Percentiles rank a stretch among this genome's conserved stretches.
phyloP scores from a whole-genome alignment of 1,140 invertebrate genomes.

The Drosophila punjabiensis region DNA sequence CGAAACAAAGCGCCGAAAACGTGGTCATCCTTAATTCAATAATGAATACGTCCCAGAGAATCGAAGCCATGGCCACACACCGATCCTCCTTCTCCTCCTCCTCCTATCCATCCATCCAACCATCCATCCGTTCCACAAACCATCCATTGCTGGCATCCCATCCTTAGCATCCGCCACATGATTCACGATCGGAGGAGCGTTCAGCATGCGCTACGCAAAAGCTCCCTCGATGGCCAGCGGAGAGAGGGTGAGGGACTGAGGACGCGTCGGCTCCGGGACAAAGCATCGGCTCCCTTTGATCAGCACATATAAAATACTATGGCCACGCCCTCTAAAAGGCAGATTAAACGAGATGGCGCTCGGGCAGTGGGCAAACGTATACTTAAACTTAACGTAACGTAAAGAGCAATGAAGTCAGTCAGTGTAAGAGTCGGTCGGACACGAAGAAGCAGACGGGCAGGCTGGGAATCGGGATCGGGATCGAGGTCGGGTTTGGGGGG shows the following conservation, averaged over 20 bases:
- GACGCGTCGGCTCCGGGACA: conserved; percentile 58
- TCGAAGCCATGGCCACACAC: conserved; percentile 47
- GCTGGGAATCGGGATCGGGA: not conserved
- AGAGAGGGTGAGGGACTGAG: not conserved
- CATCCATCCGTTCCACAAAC: not conserved
- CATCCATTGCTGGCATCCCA: conserved; percentile 21
- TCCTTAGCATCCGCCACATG: conserved; percentile 31
- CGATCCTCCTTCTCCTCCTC: conserved; percentile 12
- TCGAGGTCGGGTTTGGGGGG: not conserved
- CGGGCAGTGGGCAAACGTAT: conserved; percentile 76
- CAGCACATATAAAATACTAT: conserved; percentile 85
- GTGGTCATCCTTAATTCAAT: conserved; percentile 84
- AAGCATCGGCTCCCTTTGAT: conserved; percentile 84
- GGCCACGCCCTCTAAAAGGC: conserved; percentile 84
- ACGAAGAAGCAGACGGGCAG: conserved; percentile 24
- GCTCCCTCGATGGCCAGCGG: conserved; percentile 1
- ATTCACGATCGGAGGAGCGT: conserved; percentile 47
- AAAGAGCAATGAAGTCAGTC: conserved; percentile 83
- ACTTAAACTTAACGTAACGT: conserved; percentile 81
- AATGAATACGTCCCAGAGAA: conserved; percentile 70
- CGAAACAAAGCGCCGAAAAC: conserved; percentile 73
- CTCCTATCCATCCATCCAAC: conserved; percentile 7
- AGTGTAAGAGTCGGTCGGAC: conserved; percentile 46
- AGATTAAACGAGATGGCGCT: conserved; percentile 85
- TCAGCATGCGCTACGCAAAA: conserved; percentile 58